These are phyloP conservation scores for Platygyra sinensis DNA, from an alignment of 64 coral and sea anemone genomes.

Conservation along the genomic window DNA sequence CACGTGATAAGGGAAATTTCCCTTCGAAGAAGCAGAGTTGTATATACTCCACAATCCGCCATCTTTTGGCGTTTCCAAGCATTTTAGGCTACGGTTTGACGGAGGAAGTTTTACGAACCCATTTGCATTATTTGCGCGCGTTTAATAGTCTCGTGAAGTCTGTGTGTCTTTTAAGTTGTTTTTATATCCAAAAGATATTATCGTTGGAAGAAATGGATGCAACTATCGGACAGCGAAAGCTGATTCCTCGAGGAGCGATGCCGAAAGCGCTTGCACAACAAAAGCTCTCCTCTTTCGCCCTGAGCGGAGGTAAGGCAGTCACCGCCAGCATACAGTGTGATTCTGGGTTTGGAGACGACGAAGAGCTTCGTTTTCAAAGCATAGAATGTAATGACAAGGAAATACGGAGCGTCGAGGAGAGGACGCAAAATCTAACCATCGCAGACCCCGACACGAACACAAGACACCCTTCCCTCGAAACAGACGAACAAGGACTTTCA, in stretches of 20 bases:
- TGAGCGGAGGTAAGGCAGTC: background rate
- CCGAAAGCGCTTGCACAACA: background rate
- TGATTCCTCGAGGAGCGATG: slow-evolving; percentile 41
- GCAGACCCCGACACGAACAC: background rate
- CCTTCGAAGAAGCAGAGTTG: background rate
- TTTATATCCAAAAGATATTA: background rate
- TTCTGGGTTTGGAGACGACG: slow-evolving; percentile 79
- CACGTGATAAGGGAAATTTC: slow-evolving; percentile 58
- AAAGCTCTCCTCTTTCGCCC: background rate
- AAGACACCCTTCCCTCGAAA: background rate
- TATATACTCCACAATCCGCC: slow-evolving; percentile 57
- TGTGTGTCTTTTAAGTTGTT: background rate
- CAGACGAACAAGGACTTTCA: background rate
- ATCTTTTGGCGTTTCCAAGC: slow-evolving; percentile 36
- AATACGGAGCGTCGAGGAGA: slow-evolving; percentile 8
- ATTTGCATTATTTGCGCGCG: background rate
- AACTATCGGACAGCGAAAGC: slow-evolving; percentile 6
- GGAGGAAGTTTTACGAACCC: background rate
- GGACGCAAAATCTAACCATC: slow-evolving; percentile 35
- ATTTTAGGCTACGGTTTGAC: background rate
- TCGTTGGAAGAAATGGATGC: slow-evolving; percentile 1
- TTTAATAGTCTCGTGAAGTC: background rate
- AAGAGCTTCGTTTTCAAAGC: slow-evolving; percentile 43
- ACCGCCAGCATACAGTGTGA: slow-evolving; percentile 58
- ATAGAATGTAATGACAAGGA: slow-evolving; percentile 13